A percentile compares a stretch with the other conserved stretches of the same genome.
Conservation (phyloP, 2,888 invertebrate genomes). For the Arrhopalites spinosus region DNA sequence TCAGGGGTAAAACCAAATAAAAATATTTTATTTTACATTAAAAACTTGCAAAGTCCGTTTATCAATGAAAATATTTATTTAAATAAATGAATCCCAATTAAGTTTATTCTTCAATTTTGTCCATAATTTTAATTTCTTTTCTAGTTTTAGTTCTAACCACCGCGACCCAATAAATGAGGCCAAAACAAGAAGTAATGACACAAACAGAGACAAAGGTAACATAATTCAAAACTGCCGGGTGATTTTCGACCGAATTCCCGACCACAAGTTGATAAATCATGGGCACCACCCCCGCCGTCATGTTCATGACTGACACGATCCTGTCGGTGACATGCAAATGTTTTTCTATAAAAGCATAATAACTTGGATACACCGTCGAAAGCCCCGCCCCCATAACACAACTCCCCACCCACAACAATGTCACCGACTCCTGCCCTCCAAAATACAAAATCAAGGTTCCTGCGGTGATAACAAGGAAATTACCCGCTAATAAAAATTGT, state of each 20-base stretch:
- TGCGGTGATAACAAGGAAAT: constrained; percentile 24
- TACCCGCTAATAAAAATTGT: constrained; percentile 31
- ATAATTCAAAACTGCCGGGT: constrained; percentile 25
- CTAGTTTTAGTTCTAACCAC: too few species aligned
- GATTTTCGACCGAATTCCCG: constrained; percentile 17
- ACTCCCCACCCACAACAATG: constrained; percentile 39
- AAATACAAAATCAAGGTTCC: constrained; percentile 34
- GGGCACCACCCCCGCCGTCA: constrained; percentile 13
- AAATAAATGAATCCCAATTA: too few species aligned
- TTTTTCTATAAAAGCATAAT: constrained; percentile 43
- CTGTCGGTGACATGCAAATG: constrained; percentile 41
- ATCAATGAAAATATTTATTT: too few species aligned
- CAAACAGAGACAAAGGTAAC: constrained; percentile 10
- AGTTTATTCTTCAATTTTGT: too few species aligned
- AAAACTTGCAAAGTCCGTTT: too few species aligned
- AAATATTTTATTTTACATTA: too few species aligned
- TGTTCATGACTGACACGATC: constrained; percentile 33
- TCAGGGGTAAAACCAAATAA: too few species aligned
- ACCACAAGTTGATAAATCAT: constrained; percentile 24
- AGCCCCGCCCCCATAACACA: constrained; percentile 40
- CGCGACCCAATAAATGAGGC: background rate
- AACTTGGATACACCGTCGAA: constrained; percentile 33
- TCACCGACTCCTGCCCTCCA: constrained; percentile 18
- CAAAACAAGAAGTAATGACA: background rate
- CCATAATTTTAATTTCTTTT: too few species aligned